Conservation (phyloP, 2,888 invertebrate species). For the Eupsilia transversa region DNA sequence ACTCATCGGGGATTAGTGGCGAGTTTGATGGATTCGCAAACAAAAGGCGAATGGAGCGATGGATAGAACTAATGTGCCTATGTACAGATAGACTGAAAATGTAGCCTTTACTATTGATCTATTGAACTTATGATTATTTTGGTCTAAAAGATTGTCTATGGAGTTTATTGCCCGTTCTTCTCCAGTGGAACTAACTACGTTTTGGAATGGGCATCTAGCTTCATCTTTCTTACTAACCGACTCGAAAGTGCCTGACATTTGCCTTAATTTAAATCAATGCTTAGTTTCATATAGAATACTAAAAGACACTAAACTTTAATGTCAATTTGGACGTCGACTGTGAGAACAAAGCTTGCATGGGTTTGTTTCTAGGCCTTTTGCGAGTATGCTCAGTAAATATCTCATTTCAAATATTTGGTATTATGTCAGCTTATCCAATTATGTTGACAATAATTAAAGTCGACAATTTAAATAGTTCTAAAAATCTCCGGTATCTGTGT, state of each 20-base stretch:
- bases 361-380: conserved; percentile 1
- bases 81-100: neutral
- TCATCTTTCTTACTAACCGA: neutral
- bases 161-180: neutral
- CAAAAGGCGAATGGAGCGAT: neutral
- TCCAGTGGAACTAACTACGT: too few species aligned
- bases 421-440: neutral
- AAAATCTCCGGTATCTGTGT: neutral
- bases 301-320: too few species aligned
- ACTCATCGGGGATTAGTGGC: conserved; percentile 4
- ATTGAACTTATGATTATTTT: neutral
- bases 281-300: too few species aligned
- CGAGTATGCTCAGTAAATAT: neutral
- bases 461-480: neutral
- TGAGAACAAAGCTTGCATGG: too few species aligned
- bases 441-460: neutral
- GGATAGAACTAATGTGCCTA: neutral
- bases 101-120: neutral
- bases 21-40: conserved; percentile 28
- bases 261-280: neutral
- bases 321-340: neutral
- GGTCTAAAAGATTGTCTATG: neutral
- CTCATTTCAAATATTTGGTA: neutral
- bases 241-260: neutral
- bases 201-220: neutral